These are phyloP conservation scores for Xenus cinereus DNA, from an alignment of 2,113 vertebrate species.

Conservation along the genomic window DNA sequence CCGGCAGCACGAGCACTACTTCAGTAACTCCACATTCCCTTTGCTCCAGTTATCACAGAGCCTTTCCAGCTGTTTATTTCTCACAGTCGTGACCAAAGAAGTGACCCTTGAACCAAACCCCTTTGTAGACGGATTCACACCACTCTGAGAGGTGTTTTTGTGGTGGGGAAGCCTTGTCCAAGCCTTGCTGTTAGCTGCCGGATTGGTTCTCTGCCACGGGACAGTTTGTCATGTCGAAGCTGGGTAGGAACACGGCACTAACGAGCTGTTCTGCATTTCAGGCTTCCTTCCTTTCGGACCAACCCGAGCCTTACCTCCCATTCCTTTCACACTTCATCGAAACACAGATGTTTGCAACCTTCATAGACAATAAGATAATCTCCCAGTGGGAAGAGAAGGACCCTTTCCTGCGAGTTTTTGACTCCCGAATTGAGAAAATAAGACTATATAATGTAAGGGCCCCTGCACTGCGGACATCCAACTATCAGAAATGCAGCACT, in stretches of 20 bases:
- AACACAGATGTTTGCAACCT: constrained; percentile 98
- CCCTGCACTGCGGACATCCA: constrained; percentile 80
- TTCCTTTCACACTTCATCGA: constrained; percentile 97
- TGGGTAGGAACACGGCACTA: accelerated
- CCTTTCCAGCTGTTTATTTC: not conserved
- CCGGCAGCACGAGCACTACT: not conserved
- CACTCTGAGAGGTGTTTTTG: not conserved
- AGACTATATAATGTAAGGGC: constrained; percentile 84
- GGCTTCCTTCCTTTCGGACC: constrained; percentile 95
- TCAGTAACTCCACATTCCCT: not conserved
- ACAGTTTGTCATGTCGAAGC: accelerated
- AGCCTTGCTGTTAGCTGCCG: not conserved
- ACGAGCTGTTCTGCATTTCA: constrained; percentile 68
- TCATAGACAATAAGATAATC: constrained; percentile 96
- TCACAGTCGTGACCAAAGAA: not conserved
- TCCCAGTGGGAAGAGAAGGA: constrained; percentile 96
- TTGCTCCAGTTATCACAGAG: not conserved
- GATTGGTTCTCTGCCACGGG: accelerated
- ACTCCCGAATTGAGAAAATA: constrained; percentile 89
- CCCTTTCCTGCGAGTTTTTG: constrained; percentile 89
- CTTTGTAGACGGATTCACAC: not conserved
- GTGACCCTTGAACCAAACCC: not conserved
- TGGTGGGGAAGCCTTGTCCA: not conserved
- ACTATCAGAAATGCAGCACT: constrained; percentile 86
- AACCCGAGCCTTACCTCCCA: constrained; percentile 87